phyloP scores from a whole-genome alignment of 2,113 vertebrate species.

The Odobenus rosmarus region DNA sequence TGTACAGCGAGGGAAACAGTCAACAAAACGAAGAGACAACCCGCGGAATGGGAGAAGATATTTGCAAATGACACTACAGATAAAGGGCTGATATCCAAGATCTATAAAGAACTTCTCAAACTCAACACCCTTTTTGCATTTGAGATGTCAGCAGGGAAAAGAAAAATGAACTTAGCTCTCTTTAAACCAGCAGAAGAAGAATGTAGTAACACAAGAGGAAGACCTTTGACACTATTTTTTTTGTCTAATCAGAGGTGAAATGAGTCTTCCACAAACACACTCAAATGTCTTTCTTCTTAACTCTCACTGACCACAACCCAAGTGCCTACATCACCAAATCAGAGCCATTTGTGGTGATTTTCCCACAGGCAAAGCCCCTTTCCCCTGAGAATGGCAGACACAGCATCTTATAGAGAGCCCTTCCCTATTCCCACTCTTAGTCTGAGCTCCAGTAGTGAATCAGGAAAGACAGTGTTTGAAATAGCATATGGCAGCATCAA shows the following conservation, averaged over 20 bases:
- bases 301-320: neutral
- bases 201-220: neutral
- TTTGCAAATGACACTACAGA: too few species aligned
- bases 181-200: neutral
- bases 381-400: neutral
- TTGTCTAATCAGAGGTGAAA: neutral
- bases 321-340: neutral
- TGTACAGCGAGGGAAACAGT: too few species aligned
- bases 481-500: neutral
- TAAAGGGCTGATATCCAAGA: too few species aligned
- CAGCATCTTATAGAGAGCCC: neutral
- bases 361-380: neutral
- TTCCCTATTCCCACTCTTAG: neutral
- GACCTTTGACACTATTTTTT: neutral
- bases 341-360: neutral
- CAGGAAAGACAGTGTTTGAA: constrained; percentile 18
- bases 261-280: neutral
- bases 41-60: too few species aligned
- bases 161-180: neutral
- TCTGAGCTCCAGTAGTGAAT: neutral
- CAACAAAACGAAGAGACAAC: too few species aligned
- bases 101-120: too few species aligned
- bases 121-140: neutral
- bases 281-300: neutral
- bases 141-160: neutral